A percentile compares a stretch with the other conserved stretches of the same genome.
These are phyloP conservation scores for Choloepus didactylus DNA, from an alignment of 2,797 vertebrate species.

Conservation along the genomic window DNA sequence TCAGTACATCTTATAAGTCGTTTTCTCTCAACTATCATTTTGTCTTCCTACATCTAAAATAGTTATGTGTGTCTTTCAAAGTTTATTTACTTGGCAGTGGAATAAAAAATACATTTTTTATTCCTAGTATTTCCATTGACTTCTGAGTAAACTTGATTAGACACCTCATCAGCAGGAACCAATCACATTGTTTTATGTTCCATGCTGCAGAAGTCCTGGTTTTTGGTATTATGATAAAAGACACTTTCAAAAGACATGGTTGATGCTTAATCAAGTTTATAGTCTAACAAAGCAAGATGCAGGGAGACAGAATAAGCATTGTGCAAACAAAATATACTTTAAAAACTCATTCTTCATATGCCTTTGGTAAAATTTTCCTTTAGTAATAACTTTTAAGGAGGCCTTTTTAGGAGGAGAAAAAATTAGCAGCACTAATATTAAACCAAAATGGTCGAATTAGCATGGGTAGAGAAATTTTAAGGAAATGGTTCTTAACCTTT, in stretches of 20 bases:
- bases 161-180: not conserved
- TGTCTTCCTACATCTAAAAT: conserved; percentile 38
- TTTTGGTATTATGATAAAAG: not conserved
- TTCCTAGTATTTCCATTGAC: conserved; percentile 11
- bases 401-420: conserved; percentile 23
- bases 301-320: not conserved
- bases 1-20: not conserved
- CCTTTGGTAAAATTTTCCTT: conserved; percentile 61
- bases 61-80: conserved; percentile 16
- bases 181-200: not conserved
- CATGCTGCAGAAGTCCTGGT: not conserved
- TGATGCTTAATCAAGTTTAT: conserved; percentile 41
- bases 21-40: conserved; percentile 16
- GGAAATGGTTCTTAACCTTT: conserved; percentile 42
- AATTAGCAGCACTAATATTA: conserved; percentile 41
- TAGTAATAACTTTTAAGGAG: conserved; percentile 35
- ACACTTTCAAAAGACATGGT: not conserved
- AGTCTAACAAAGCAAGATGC: not conserved
- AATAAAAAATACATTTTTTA: conserved; percentile 12
- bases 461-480: conserved; percentile 3
- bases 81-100: conserved; percentile 30
- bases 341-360: conserved; percentile 60
- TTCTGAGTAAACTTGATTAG: conserved; percentile 6
- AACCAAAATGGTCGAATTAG: conserved; percentile 61
- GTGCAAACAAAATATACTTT: not conserved